phyloP scores from a whole-genome alignment of 2,888 invertebrate genomes.

The Agelastica alni region DNA sequence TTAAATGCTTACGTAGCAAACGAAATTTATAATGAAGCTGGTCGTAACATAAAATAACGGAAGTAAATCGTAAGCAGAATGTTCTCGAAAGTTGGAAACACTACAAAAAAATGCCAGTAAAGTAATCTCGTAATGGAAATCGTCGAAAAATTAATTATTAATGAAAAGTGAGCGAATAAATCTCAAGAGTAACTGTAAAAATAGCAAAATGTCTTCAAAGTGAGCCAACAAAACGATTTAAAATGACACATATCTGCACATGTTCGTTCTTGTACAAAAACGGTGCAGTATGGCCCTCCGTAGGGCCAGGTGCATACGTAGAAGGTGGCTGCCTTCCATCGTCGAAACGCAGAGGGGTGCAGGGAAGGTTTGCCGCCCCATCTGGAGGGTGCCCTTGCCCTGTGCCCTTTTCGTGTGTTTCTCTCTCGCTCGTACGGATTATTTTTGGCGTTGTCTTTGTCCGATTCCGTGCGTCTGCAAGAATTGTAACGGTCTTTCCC shows the following conservation, averaged over 20 bases:
- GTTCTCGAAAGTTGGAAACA: too few relatives aligned
- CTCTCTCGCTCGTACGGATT: background rate
- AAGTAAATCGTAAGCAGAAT: too few relatives aligned
- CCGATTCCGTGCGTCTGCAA: background rate
- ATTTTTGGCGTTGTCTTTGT: conserved; percentile 5
- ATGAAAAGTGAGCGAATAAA: too few relatives aligned
- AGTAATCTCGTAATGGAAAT: too few relatives aligned
- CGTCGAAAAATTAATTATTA: too few relatives aligned
- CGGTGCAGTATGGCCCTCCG: conserved; percentile 31
- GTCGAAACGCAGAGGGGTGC: background rate
- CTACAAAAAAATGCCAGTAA: too few relatives aligned
- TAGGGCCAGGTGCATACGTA: conserved; percentile 36
- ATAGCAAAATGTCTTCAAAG: too few relatives aligned
- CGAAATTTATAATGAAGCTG: too few relatives aligned
- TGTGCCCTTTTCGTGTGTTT: conserved; percentile 8
- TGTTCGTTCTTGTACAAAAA: conserved; percentile 15
- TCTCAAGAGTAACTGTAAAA: too few relatives aligned
- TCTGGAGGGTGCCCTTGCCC: conserved; percentile 35
- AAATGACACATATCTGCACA: conserved; percentile 20
- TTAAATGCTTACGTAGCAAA: too few relatives aligned
- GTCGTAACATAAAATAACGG: too few relatives aligned
- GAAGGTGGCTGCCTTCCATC: conserved; percentile 29
- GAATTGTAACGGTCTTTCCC: conserved; percentile 43
- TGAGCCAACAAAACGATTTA: too few relatives aligned
- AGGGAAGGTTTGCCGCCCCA: conserved; percentile 25